Base-by-base conservation (phyloP, 2,113 vertebrate genomes). In the Dromiciops gliroides region DNA sequence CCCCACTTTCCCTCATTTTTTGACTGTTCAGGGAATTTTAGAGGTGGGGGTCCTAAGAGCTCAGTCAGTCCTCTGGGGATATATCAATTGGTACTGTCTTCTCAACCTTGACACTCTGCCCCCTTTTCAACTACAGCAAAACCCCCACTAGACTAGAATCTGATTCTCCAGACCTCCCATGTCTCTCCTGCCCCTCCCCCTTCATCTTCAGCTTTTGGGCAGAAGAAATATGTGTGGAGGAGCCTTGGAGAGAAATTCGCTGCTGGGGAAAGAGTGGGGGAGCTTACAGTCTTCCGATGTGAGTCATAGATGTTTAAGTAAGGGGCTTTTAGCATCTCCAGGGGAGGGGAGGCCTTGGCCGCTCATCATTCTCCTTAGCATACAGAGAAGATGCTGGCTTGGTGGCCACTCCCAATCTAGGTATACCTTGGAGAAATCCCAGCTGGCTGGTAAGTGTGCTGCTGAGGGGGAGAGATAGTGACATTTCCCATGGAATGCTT, bases 101-200 rank as follows among this genome's bases (percentile, higher is more conserved):
- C 25, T 89, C 88, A 53, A 48, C 88, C 25, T 51, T 7, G 52
- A 52, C 90, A 47, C 50, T 50, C 48, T 60, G 56, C 56, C 26
- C 9, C 28, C 28, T 60, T 60, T 60, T 60, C 56, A 60, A 31
- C 10, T 60, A 60, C 10, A 60, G 56, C 11, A 60, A 3, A 60
- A 28, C 28, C 56, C 56, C 28, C 56, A 60, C 56, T 48, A 49
- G 23, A 48, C 26, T 14, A 89, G 89, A 48, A 47, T 89, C 89
- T 49, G 89, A 89, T 28, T 89, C 23, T 48, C 47, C 23, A 24
- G 23, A 89, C 47, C 47, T 49, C 89, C 22, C 47, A 48, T 89
- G 89, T 48, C 48, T n/a, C 37, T 89, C 47, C 95, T 96, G 96
- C 94, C 97, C 96, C 95, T 96, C 95, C 94, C 93, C 89, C 89